A percentile compares a stretch with the other conserved stretches of the same genome.
These are phyloP conservation scores for Trichopria drosophilae DNA, from an alignment of 2,888 invertebrate genomes.

Conservation along the genomic window DNA sequence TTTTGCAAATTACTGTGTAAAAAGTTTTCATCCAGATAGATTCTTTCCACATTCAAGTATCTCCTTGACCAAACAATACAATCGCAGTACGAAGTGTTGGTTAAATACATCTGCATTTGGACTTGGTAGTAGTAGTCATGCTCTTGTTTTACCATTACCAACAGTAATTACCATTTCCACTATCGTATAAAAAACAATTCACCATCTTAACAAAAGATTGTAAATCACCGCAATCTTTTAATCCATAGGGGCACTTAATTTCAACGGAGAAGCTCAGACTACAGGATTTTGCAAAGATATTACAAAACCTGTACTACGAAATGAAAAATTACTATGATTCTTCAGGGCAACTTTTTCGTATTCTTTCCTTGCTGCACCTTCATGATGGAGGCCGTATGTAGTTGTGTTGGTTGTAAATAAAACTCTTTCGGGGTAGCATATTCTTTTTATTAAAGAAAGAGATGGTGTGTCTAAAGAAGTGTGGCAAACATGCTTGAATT, in stretches of 20 bases:
- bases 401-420: background rate
- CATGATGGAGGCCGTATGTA: background rate
- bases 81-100: background rate
- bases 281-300: background rate
- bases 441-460: conserved; percentile 1
- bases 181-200: too few relatives aligned
- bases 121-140: background rate
- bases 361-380: background rate
- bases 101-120: conserved; percentile 4
- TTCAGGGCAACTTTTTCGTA: background rate
- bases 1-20: background rate
- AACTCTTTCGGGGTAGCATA: conserved; percentile 4
- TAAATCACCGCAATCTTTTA: too few relatives aligned
- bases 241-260: too few relatives aligned
- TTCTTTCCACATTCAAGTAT: background rate
- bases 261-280: background rate
- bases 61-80: background rate
- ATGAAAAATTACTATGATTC: background rate
- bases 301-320: conserved; percentile 1
- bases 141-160: background rate
- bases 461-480: conserved; percentile 4
- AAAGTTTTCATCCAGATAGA: background rate
- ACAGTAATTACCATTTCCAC: too few relatives aligned
- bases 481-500: background rate
- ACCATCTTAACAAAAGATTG: too few relatives aligned